phyloP scores from a whole-genome alignment of 2,888 invertebrate genomes.

The Frankliniella intonsa region DNA sequence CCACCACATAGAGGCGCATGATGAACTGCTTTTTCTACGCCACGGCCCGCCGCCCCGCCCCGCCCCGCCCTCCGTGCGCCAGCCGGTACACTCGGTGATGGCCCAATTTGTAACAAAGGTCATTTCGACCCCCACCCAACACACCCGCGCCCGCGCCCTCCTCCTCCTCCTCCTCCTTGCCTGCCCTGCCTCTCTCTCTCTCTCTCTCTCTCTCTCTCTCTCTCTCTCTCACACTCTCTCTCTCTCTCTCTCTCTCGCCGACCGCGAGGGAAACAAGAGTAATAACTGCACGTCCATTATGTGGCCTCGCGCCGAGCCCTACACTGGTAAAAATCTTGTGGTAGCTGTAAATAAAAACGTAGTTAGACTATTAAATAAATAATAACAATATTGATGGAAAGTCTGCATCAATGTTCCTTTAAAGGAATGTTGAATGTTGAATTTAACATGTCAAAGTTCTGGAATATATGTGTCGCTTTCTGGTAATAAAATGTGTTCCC shows the following conservation, averaged over 20 bases:
- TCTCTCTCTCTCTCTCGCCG: neutral
- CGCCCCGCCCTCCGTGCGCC: neutral
- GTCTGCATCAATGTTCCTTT: no score
- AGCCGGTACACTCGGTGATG: conserved; percentile 7
- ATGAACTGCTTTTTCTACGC: neutral
- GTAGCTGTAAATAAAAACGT: no score
- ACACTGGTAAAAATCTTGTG: no score
- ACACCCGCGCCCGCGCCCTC: neutral
- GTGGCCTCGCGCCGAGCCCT: neutral
- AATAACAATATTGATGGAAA: no score
- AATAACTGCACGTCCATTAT: conserved; percentile 10
- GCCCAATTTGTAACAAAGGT: conserved; percentile 17
- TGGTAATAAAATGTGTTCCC: no score
- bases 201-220: conserved; percentile 1
- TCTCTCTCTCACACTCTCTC: neutral
- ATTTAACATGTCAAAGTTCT: no score
- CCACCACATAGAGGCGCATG: neutral
- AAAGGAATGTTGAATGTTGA: no score
- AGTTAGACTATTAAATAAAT: no score
- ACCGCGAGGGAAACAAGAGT: neutral
- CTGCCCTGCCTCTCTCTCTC: neutral
- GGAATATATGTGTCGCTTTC: no score
- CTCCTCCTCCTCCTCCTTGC: neutral
- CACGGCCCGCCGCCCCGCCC: no score
- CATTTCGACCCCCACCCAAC: neutral